Base-by-base conservation (phyloP, 2,113 vertebrate genomes). In the Heliornis fulica region DNA sequence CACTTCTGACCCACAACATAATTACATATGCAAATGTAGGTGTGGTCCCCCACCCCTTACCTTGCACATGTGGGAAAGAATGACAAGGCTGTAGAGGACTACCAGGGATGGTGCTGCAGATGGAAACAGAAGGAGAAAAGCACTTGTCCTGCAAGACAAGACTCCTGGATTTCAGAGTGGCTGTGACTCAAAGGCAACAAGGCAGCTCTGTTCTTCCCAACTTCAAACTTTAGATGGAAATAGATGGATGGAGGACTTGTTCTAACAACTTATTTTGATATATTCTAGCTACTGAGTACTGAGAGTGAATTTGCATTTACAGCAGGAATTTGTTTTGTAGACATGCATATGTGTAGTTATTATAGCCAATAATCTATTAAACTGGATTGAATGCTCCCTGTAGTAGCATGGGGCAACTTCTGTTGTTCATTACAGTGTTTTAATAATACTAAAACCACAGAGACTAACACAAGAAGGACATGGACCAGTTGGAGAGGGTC, bases 11-110 rank as follows among this genome's bases (percentile, higher is more conserved):
- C 80, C 87, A 71, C 60, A 63, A 60, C 41, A 12, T 95, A 94
- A 94, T 94, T 95, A 40, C 80, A 83, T 94, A 96, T 97, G 96
- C 96, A 97, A 97, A 97, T 95, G 72, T 69, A 87, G 46, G 46
- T 46, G 46, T n/a, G 46, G 38, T 40, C 88, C 75, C 57, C 6
- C 3, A 57, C 32, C 48, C 86, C 68, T 90, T 96, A 93, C 95
- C 95, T 97, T 94, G 80, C n/a, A 40, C 83, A 66, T 93, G 41
- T 97, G 96, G 72, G 46, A 95, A 68, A 72, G 80, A 89, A 93
- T 96, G 96, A 96, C 88, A 96, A 94, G 79, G 64, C 75, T 87
- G 60, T 60, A 70, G 68, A 72, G 15, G n/a, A 34, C 50, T 0
- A 0, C 54, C 1, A 6, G 72, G 46, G 86, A 86, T 88, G 61